A percentile compares a stretch with the other conserved stretches of the same genome.
phyloP scores from a whole-genome alignment of 2,888 invertebrate species.

The Onchidella celtica region DNA sequence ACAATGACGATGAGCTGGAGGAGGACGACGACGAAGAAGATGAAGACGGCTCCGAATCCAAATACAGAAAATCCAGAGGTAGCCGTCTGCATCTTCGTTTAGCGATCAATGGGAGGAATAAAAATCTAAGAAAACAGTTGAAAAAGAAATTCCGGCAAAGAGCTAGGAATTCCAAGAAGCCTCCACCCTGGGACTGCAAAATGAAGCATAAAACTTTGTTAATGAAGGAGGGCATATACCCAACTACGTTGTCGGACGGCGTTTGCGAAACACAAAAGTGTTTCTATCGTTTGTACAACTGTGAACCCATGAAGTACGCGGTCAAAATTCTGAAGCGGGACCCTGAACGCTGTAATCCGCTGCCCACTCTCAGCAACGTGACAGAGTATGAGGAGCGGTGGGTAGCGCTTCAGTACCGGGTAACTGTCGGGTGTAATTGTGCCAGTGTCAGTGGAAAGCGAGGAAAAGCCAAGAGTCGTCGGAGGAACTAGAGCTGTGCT shows the following conservation, averaged over 20 bases:
- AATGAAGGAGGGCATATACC: slow-evolving; percentile 70
- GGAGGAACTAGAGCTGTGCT: neutral
- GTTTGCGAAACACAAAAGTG: slow-evolving; percentile 69
- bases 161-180: slow-evolving; percentile 53
- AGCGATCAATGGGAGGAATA: slow-evolving; percentile 44
- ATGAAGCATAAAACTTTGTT: slow-evolving; percentile 59
- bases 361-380: slow-evolving; percentile 65
- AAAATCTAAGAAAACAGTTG: slow-evolving; percentile 48
- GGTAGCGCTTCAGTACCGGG: slow-evolving; percentile 62
- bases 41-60: neutral
- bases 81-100: slow-evolving; percentile 36
- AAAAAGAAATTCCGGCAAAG: slow-evolving; percentile 52
- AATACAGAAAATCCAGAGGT: slow-evolving; percentile 42
- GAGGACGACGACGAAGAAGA: slow-evolving; percentile 18
- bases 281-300: slow-evolving; percentile 72
- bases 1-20: neutral
- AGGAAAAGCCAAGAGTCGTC: neutral
- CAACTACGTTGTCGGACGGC: slow-evolving; percentile 66
- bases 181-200: slow-evolving; percentile 71
- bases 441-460: neutral
- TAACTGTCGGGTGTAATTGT: slow-evolving; percentile 73
- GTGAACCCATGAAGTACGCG: slow-evolving; percentile 71
- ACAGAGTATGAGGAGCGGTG: slow-evolving; percentile 73
- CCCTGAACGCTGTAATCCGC: slow-evolving; percentile 70
- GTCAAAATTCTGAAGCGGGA: slow-evolving; percentile 71